A percentile compares a stretch with the other conserved stretches of the same genome.
Evolutionary conservation across 2,888 invertebrate species (phyloP).

Genomic region (Nomada goodeniana): DNA sequence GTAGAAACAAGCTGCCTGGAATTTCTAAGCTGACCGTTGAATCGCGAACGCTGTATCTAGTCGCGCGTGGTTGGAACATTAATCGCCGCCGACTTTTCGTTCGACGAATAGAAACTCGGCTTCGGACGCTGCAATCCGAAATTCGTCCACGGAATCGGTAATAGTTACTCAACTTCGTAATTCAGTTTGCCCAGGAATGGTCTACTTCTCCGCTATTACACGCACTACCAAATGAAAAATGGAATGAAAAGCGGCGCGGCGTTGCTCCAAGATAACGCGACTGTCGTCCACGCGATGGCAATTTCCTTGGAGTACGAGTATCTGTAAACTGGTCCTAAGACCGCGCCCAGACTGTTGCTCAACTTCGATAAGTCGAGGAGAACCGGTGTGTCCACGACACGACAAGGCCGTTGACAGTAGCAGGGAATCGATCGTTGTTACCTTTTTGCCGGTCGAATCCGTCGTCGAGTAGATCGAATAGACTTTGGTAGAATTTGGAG

Average conservation of each 20-base stretch:
- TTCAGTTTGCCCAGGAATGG: no score
- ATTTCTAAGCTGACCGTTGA: slow-evolving; percentile 1
- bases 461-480: slow-evolving; percentile 63
- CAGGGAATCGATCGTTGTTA: slow-evolving; percentile 66
- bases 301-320: slow-evolving; percentile 16
- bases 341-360: slow-evolving; percentile 70
- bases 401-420: slow-evolving; percentile 70
- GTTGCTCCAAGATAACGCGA: no score
- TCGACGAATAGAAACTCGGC: no score
- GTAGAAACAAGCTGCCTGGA: neutral
- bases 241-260: no score
- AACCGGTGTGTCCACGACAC: slow-evolving; percentile 63
- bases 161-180: no score
- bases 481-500: neutral
- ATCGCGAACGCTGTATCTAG: neutral
- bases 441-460: slow-evolving; percentile 58
- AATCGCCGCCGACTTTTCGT: no score
- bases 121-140: no score
- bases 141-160: no score
- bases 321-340: slow-evolving; percentile 70
- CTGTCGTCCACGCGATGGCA: neutral
- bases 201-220: no score
- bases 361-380: slow-evolving; percentile 68
- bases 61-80: neutral
- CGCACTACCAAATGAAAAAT: no score